A percentile compares a stretch with the other conserved stretches of the same genome.
Evolutionary conservation across 2,888 invertebrate species (phyloP).

Genomic region (Tetragnatha montana): DNA sequence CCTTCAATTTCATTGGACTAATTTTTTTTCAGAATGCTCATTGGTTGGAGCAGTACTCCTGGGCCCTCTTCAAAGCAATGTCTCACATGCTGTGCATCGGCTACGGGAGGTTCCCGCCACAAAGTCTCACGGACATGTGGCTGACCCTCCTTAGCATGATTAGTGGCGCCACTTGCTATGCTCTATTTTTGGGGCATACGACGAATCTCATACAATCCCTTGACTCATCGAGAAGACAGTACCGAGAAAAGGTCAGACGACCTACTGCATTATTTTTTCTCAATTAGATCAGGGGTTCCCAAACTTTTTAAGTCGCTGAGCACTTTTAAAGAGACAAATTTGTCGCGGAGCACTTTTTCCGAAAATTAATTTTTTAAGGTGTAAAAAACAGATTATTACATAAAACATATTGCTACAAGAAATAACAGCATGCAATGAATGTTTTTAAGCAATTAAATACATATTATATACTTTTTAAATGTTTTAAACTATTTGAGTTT

Average conservation of each 20-base stretch:
- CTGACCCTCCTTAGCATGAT: constrained; percentile 99
- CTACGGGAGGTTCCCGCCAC: constrained; percentile 97
- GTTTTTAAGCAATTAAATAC: too few relatives aligned
- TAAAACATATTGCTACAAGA: too few relatives aligned
- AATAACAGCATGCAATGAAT: too few relatives aligned
- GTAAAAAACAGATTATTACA: too few relatives aligned
- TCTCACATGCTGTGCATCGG: constrained; percentile 99
- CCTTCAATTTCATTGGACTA: neutral
- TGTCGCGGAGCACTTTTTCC: too few relatives aligned
- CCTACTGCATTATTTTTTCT: too few relatives aligned
- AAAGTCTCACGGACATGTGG: constrained; percentile 99
- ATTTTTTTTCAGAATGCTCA: constrained; percentile 88
- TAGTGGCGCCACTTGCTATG: constrained; percentile 98
- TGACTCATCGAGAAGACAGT: constrained; percentile 96
- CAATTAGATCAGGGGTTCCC: too few relatives aligned
- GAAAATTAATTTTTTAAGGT: too few relatives aligned
- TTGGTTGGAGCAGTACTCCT: constrained; percentile 98
- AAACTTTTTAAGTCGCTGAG: too few relatives aligned
- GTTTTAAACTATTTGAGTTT: too few relatives aligned
- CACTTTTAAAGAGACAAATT: too few relatives aligned
- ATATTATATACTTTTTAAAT: too few relatives aligned
- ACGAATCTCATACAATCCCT: constrained; percentile 98
- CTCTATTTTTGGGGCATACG: constrained; percentile 97
- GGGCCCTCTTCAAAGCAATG: constrained; percentile 99
- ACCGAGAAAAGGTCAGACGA: constrained; percentile 91